Evolutionary conservation across 2,797 vertebrate genomes (phyloP), one percentile per base, ranked within the genome.

Genomic region (Sebastes glaucus): DNA sequence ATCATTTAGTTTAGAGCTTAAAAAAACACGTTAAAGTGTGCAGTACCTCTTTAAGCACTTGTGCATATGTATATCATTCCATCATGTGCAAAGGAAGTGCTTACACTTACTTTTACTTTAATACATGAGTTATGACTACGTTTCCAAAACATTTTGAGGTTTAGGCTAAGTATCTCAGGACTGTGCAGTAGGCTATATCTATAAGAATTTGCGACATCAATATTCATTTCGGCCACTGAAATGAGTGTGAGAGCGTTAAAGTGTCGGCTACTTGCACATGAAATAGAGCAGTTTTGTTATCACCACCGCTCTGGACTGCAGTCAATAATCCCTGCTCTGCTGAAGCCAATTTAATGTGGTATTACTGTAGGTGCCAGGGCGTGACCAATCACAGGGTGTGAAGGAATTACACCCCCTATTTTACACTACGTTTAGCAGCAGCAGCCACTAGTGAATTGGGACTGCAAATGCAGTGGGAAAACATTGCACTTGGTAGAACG

Each of bases 251-350:
- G 42, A 30, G 71, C 25, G 68, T 65, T 59, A 61, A 42, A 42
- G 18, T 64, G 20, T 10, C 0, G 20, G 53, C 30, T 77, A 35
- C 64, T 80, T 83, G 33, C 76, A 71, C 74, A 75, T 68, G 23
- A 77, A 83, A 83, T 71, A 5, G 11, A 74, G 18, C 23, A 81
- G 52, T 73, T 80, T 67, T 71, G 46, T 73, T 68, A 56, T 88
- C 63, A 28, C 27, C 49, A 9, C 28, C 27, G 20, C 46, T 65
- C 53, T 77, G 60, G 80, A 66, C 28, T 61, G 38, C 56, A 72
- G 53, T 80, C 63, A 61, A 46, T 80, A 85, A 86, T 91, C 80
- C 32, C 3, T 23, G 72, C 78, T 84, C 32, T 14, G 70, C 72
- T 52, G 75, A 77, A 81, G 23, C 23, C 68, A 73, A 56, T 6